Evolutionary conservation across 2,888 invertebrate genomes (phyloP).

Genomic region (Caenorhabditis angaria): DNA sequence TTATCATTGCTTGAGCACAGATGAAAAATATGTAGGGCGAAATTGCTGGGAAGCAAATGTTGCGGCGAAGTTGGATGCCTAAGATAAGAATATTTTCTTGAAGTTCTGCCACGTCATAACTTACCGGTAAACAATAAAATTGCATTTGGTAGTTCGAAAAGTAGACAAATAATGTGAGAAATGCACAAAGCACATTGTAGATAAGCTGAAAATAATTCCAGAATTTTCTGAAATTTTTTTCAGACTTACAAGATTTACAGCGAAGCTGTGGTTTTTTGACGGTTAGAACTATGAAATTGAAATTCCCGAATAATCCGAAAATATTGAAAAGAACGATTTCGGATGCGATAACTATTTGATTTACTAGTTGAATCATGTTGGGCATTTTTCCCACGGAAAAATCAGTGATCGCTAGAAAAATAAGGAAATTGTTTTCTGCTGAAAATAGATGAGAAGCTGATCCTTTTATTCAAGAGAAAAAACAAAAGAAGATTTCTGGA

Average conservation of each 20-base stretch:
- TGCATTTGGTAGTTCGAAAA: slow-evolving; percentile 26
- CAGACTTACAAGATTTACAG: slow-evolving; percentile 29
- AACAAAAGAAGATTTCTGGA: no score
- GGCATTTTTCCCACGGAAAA: neutral
- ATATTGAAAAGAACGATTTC: slow-evolving; percentile 26
- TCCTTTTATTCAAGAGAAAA: no score
- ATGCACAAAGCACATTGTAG: slow-evolving; percentile 24
- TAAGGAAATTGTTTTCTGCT: no score
- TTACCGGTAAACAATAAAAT: slow-evolving; percentile 11
- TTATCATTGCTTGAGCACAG: slow-evolving; percentile 29
- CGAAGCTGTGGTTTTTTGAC: slow-evolving; percentile 9
- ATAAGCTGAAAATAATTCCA: slow-evolving; percentile 17
- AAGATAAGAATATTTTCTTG: neutral
- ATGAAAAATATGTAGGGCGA: slow-evolving; percentile 30
- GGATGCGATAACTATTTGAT: slow-evolving; percentile 20
- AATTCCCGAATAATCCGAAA: slow-evolving; percentile 30
- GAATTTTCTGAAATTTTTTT: neutral
- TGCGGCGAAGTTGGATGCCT: slow-evolving; percentile 20
- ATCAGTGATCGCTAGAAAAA: neutral
- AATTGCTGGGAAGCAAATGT: slow-evolving; percentile 22
- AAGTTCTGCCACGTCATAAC: neutral
- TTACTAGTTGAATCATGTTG: no score
- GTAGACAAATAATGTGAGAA: slow-evolving; percentile 24
- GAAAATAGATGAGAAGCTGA: no score
- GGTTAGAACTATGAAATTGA: slow-evolving; percentile 17